Conservation (phyloP, 2,888 invertebrate genomes). For the Drosophila meridionalis region DNA sequence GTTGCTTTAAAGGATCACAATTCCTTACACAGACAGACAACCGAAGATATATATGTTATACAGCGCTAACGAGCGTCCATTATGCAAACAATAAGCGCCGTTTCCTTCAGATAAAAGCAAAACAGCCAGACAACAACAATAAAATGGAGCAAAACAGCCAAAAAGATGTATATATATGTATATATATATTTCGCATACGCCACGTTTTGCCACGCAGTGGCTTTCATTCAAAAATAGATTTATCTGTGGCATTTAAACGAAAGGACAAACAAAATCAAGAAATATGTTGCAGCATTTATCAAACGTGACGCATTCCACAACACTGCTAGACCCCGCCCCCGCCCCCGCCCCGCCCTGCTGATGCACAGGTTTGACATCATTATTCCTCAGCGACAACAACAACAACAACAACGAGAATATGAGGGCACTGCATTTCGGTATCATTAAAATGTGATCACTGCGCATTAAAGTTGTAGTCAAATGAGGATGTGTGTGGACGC, state of each 20-base stretch:
- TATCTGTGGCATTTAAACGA: conserved; percentile 78
- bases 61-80: conserved; percentile 81
- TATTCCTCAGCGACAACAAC: conserved; percentile 40
- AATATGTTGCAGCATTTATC: conserved; percentile 76
- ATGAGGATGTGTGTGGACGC: conserved; percentile 48
- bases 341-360: not conserved
- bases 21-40: conserved; percentile 16
- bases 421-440: conserved; percentile 69
- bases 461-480: conserved; percentile 76
- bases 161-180: conserved; percentile 37
- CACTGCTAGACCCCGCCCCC: conserved; percentile 41
- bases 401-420: conserved; percentile 25
- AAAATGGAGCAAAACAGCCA: conserved; percentile 35
- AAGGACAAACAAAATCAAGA: conserved; percentile 65
- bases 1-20: conserved; percentile 34
- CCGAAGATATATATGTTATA: conserved; percentile 17
- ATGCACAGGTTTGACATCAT: conserved; percentile 60
- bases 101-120: conserved; percentile 68
- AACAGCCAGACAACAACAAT: conserved; percentile 46
- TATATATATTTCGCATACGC: conserved; percentile 67
- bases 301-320: conserved; percentile 67
- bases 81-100: conserved; percentile 80
- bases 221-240: conserved; percentile 83
- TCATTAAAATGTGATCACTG: conserved; percentile 83
- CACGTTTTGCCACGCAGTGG: conserved; percentile 52